Evolutionary conservation across 2,888 invertebrate species (phyloP).

Genomic region (Odontocolon sp.): DNA sequence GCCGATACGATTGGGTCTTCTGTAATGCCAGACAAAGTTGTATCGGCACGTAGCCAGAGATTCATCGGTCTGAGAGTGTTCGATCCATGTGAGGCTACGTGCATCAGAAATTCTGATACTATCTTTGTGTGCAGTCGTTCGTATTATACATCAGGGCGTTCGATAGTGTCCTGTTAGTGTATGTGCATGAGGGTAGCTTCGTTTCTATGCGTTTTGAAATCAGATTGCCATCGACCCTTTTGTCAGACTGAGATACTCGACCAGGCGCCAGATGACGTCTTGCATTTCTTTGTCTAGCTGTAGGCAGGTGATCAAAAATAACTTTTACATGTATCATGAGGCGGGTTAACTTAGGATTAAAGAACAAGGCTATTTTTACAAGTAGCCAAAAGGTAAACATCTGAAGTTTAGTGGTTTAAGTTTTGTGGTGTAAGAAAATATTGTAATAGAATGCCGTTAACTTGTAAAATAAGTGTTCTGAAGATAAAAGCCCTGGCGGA

Average conservation of each 20-base stretch:
- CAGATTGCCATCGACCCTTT: slow-evolving; percentile 37
- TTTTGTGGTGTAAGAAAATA: too few relatives aligned
- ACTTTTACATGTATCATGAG: too few relatives aligned
- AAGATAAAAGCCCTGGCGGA: too few relatives aligned
- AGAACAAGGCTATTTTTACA: too few relatives aligned
- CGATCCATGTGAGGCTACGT: slow-evolving; percentile 2
- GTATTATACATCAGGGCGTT: background rate
- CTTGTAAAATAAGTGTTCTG: too few relatives aligned
- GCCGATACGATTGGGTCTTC: background rate
- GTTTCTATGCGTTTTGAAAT: slow-evolving; percentile 38
- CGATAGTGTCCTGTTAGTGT: slow-evolving; percentile 26
- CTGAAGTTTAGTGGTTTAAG: too few relatives aligned
- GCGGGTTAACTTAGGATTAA: too few relatives aligned
- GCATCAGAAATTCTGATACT: background rate
- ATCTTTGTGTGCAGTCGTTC: background rate
- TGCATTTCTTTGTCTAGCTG: too few relatives aligned
- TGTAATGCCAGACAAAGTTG: background rate
- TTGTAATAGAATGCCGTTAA: too few relatives aligned
- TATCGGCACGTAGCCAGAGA: background rate
- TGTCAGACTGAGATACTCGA: background rate
- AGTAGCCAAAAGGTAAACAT: too few relatives aligned
- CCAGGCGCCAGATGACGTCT: too few relatives aligned
- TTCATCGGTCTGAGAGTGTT: background rate
- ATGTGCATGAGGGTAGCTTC: background rate
- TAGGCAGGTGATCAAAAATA: too few relatives aligned